These are phyloP conservation scores for Nephila pilipes DNA, from an alignment of 1,140 invertebrate species.

Conservation along the genomic window DNA sequence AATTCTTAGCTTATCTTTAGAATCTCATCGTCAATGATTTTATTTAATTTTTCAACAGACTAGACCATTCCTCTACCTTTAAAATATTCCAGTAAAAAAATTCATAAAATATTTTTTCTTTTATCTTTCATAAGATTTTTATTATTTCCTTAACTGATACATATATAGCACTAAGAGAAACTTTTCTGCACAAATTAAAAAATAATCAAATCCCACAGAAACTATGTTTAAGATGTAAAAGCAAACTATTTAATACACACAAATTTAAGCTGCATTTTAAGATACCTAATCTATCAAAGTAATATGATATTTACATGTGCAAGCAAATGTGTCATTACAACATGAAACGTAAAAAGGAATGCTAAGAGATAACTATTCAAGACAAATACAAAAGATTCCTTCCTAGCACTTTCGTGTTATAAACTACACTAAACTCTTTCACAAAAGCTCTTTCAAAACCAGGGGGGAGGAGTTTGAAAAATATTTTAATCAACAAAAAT, in stretches of 20 bases:
- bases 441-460: background rate
- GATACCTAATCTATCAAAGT: background rate
- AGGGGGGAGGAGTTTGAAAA: background rate
- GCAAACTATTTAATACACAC: background rate
- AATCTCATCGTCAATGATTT: too few species aligned
- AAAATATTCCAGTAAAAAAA: too few species aligned
- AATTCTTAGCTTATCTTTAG: too few species aligned
- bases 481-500: background rate
- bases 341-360: background rate
- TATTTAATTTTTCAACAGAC: too few species aligned
- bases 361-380: background rate
- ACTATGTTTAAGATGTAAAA: background rate
- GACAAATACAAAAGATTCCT: background rate
- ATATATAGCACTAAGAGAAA: too few species aligned
- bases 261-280: constrained; percentile 2
- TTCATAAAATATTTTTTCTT: too few species aligned
- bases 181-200: background rate
- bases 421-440: background rate
- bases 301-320: background rate
- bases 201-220: background rate
- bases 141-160: too few species aligned
- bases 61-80: too few species aligned
- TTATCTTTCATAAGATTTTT: too few species aligned
- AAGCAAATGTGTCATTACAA: background rate
- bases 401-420: background rate